Percentiles rank a stretch among this genome's conserved stretches.
Evolutionary conservation across 1,140 invertebrate species (phyloP).

Genomic region (Homalodisca vitripennis): DNA sequence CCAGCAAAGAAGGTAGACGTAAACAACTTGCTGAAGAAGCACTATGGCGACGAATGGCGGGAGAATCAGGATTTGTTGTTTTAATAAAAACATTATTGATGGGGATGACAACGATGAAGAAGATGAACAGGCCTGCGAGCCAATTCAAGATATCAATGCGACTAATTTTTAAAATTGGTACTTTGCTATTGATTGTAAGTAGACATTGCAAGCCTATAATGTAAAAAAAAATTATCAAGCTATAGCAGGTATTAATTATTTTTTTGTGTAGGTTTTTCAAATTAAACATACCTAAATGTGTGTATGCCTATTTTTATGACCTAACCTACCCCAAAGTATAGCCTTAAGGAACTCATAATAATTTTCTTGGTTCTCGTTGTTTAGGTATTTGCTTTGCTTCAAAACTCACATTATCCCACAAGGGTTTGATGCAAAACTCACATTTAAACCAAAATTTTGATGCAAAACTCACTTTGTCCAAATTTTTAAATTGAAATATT

Average conservation of each 20-base stretch:
- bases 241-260: neutral
- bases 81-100: neutral
- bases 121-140: neutral
- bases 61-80: neutral
- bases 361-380: neutral
- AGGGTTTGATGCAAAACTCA: neutral
- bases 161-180: neutral
- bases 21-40: constrained; percentile 14
- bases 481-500: neutral
- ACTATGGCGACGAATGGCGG: constrained; percentile 30
- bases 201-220: neutral
- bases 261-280: no score
- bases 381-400: no score
- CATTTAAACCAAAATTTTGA: neutral
- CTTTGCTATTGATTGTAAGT: neutral
- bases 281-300: no score
- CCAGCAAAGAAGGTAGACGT: neutral
- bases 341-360: neutral
- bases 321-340: neutral
- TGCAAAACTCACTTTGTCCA: neutral
- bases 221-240: neutral
- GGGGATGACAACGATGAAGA: constrained; percentile 15
- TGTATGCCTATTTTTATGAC: neutral
- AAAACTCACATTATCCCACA: neutral
- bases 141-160: neutral